A percentile compares a stretch with the other conserved stretches of the same genome.
Evolutionary conservation across 2,797 vertebrate species (phyloP).

Genomic region (Sandelia bainsii): DNA sequence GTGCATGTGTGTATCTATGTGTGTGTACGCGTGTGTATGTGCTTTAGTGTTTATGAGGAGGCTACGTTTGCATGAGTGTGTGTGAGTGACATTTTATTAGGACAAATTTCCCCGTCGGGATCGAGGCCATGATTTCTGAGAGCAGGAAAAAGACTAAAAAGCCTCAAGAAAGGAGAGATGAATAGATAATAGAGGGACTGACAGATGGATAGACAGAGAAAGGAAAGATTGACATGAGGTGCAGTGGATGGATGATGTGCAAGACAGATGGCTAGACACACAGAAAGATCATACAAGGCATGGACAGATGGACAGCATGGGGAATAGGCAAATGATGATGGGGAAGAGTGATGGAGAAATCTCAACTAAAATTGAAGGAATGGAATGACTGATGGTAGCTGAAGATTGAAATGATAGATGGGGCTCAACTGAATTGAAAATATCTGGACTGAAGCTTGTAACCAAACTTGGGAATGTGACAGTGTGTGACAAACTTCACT

Average conservation of each 20-base stretch:
- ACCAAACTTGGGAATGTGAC: neutral
- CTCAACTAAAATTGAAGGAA: neutral
- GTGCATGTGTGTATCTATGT: conserved; percentile 62
- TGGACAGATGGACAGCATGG: conserved; percentile 49
- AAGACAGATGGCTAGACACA: conserved; percentile 49
- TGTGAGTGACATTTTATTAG: conserved; percentile 81
- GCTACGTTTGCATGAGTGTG: conserved; percentile 65
- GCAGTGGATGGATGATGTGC: conserved; percentile 41
- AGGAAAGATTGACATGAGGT: conserved; percentile 35
- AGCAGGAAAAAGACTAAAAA: conserved; percentile 75
- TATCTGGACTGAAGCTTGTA: neutral
- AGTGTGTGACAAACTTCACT: neutral
- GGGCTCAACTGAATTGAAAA: neutral
- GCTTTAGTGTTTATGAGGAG: conserved; percentile 59
- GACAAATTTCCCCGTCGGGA: conserved; percentile 83
- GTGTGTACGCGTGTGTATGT: conserved; percentile 36
- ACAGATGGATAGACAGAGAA: conserved; percentile 56
- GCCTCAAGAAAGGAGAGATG: conserved; percentile 72
- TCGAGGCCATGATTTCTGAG: conserved; percentile 73
- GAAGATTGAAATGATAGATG: neutral
- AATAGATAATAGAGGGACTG: conserved; percentile 66
- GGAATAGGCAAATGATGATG: conserved; percentile 29
- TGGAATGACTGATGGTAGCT: neutral
- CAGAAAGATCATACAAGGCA: conserved; percentile 29
- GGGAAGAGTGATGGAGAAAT: neutral